These are phyloP conservation scores for Aphyosemion australe DNA, from an alignment of 2,113 vertebrate genomes.

Conservation along the genomic window DNA sequence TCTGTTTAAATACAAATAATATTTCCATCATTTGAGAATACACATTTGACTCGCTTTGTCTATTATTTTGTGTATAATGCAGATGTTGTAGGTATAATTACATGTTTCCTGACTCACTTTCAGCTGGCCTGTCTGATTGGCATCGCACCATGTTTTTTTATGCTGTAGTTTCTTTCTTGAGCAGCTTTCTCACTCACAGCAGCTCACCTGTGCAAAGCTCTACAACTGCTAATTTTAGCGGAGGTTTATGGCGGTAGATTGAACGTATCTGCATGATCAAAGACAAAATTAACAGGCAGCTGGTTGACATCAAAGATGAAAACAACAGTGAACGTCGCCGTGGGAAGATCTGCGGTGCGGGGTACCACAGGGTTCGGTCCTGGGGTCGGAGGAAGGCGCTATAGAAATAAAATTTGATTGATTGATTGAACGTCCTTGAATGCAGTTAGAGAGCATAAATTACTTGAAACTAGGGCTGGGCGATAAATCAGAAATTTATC, in stretches of 20 bases:
- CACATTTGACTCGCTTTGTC: not conserved
- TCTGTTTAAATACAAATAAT: too few relatives aligned
- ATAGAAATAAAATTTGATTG: too few relatives aligned
- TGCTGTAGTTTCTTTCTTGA: not conserved
- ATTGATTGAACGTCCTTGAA: too few relatives aligned
- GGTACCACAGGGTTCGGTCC: too few relatives aligned
- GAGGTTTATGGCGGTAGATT: too few relatives aligned
- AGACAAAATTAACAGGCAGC: not conserved
- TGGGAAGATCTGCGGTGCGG: too few relatives aligned
- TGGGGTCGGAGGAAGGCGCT: too few relatives aligned
- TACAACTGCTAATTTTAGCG: too few relatives aligned
- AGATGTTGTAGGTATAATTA: not conserved
- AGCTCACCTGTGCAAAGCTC: not conserved
- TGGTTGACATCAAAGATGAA: not conserved
- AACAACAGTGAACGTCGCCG: not conserved
- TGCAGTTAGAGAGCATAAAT: too few relatives aligned
- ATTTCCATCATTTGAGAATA: constrained; percentile 1
- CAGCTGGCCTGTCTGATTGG: not conserved
- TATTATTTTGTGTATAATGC: not conserved
- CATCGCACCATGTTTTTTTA: not conserved
- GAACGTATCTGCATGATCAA: not conserved
- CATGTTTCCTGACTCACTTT: not conserved
- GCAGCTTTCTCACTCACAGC: not conserved
- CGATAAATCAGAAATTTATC: too few relatives aligned
- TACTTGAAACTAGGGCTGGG: too few relatives aligned